Evolutionary conservation across 2,797 vertebrate species (phyloP), one percentile per base, ranked within the genome.

Genomic region (Silurus lanzhouensis): DNA sequence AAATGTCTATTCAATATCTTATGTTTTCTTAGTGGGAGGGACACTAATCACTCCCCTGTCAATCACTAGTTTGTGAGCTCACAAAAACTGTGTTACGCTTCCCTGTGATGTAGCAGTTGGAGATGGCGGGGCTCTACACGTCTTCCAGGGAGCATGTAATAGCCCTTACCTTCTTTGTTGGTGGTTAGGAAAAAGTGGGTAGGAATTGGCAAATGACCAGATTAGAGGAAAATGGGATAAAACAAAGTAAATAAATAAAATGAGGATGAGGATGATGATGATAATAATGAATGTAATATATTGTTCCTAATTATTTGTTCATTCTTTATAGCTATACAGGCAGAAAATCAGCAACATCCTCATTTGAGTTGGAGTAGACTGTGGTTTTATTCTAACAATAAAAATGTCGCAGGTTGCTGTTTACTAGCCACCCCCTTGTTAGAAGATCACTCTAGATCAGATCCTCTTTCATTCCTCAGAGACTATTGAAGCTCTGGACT

Each of bases 401-500:
- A 81, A n/a, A 22, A 12, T 44, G 57, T 38, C 3, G 15, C 46
- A 64, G 20, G 20, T n/a, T 58, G n/a, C 25, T 25, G 61, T 66
- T 64, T 25, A 14, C 20, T 79, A 61, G 20, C 22, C 78, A 80
- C 14, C 14, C 38, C 44, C 44, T 64, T 48, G 44, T 25, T 38
- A 64, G n/a, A 66, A 48, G 31, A 7, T 10, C 44, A 48, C 15
- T 9, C 77, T 80, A 14, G 19, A 64, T 64, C 17, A 19, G 61
- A 66, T 67, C n/a, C 5, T 13, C n/a, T 17, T 78, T 52, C 22
- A 12, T 81, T 81, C 78, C 78, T 46, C 8, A 67, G n/a, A 55
- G 61, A 81, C 61, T 81, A 27, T 81, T 48, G 52, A 66, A 81
- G 61, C 63, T 25, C 46, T 81, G 14, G 44, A 44, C 44, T 80